Evolutionary conservation across 2,113 vertebrate genomes (phyloP).

Genomic region (Lycocorax pyrrhopterus): DNA sequence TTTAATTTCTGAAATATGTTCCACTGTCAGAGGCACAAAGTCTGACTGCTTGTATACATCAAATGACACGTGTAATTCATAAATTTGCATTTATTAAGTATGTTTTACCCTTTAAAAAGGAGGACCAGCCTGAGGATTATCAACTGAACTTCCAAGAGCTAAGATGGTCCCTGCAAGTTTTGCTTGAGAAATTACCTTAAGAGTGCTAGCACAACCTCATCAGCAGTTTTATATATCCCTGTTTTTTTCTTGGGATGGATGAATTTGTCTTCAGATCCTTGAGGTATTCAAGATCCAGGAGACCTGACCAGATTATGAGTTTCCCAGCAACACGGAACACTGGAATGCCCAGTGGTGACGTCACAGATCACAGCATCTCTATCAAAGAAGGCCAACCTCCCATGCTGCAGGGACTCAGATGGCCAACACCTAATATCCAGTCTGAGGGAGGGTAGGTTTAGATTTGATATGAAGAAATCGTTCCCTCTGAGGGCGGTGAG

Average conservation of each 20-base stretch:
- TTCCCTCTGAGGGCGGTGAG: accelerated
- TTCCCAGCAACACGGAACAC: not conserved
- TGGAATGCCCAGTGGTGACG: not conserved
- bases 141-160: not conserved
- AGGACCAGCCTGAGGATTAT: not conserved
- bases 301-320: not conserved
- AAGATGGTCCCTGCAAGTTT: not conserved
- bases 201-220: not conserved
- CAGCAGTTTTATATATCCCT: not conserved
- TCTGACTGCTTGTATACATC: not conserved
- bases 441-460: not conserved
- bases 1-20: not conserved
- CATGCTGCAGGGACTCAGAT: not conserved
- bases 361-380: not conserved
- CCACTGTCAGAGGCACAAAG: not conserved
- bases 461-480: not conserved
- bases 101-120: not conserved
- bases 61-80: not conserved
- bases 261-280: not conserved
- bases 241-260: not conserved
- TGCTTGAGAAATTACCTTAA: not conserved
- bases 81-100: not conserved
- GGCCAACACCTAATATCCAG: accelerated
- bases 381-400: not conserved
- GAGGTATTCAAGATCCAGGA: not conserved